A percentile compares a stretch with the other conserved stretches of the same genome.
Conservation (phyloP, 2,113 vertebrate genomes). For the Platanista minor region DNA sequence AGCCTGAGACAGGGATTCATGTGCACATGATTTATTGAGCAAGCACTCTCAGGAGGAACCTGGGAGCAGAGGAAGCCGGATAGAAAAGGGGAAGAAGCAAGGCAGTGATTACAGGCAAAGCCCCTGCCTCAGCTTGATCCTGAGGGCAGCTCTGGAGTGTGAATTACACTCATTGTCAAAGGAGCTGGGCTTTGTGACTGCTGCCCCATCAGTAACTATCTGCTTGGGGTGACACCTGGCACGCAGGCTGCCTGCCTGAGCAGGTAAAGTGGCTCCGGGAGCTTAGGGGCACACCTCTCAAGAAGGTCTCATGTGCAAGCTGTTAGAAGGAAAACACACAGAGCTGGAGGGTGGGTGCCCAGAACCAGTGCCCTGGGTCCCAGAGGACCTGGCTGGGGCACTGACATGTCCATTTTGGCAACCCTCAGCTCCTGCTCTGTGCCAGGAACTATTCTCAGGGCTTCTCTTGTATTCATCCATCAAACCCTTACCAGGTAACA, state of each 20-base stretch:
- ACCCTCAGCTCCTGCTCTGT: background rate
- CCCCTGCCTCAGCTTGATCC: background rate
- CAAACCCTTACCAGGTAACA: background rate
- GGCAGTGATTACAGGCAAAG: background rate
- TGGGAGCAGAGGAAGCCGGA: background rate
- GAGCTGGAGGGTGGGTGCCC: fast-evolving
- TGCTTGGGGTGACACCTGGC: background rate
- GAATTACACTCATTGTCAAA: background rate
- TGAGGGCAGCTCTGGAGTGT: background rate
- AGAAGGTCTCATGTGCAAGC: background rate
- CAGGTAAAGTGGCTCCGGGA: background rate
- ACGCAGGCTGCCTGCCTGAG: background rate
- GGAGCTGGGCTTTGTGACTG: background rate
- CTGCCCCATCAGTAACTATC: background rate
- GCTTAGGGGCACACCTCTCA: background rate
- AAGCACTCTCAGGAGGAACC: background rate
- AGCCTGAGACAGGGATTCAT: background rate
- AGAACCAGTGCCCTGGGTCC: background rate
- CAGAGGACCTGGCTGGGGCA: background rate
- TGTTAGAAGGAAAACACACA: background rate
- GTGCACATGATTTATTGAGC: background rate
- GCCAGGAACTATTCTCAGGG: background rate
- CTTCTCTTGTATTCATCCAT: background rate
- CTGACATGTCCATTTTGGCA: no score
- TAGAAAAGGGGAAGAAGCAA: background rate